Base-by-base conservation (phyloP, 2,888 invertebrate species). In the Dysmachus trigonus region DNA sequence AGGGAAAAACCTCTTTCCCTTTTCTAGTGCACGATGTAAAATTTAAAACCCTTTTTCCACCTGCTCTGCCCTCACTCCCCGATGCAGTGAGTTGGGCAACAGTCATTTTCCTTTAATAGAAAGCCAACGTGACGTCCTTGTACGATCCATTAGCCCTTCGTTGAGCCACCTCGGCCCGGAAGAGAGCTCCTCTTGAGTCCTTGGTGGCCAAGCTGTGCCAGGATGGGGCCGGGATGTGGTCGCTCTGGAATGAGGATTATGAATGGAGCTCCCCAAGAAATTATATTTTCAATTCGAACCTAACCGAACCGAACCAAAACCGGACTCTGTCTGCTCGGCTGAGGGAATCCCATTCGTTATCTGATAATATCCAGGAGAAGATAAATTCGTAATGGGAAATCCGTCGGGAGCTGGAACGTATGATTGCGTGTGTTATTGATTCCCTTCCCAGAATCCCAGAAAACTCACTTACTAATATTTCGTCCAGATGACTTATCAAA, bases 281-380 rank as follows among this genome's bases (percentile, higher is more conserved):
- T 79, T 79, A 79, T 79, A 51, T 79, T 79, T 79, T 47, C 51
- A 51, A 51, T 79, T 79, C 51, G 79, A 22, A 79, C 51, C 79
- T 13, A 38, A 79, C n/a, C 51, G 79, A 22, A 79, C 51, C 79
- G 22, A 38, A 79, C 51, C 51, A 51, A 13, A 38, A 79, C 51
- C 51, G 79, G 79, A 79, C 30, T 53, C 18, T 79, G 51, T 79
- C n/a, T 79, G 31, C 51, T 62, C 27, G 27, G 62, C 51, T 79
- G 47, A 79, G 47, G 51, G 31, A 51, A 47, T 79, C 30, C 51
- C 53, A 79, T 51, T 79, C 47, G 79, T 51, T 79, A 79, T 79
- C 51, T 30, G 51, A 79, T 51, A 79, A 51, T 79, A 47, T 51
- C 51, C 27, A 27, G 30, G 30, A 47, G 51, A 51, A 79, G 79